phyloP scores from a whole-genome alignment of 1,140 invertebrate species.

The Chironomus tepperi region DNA sequence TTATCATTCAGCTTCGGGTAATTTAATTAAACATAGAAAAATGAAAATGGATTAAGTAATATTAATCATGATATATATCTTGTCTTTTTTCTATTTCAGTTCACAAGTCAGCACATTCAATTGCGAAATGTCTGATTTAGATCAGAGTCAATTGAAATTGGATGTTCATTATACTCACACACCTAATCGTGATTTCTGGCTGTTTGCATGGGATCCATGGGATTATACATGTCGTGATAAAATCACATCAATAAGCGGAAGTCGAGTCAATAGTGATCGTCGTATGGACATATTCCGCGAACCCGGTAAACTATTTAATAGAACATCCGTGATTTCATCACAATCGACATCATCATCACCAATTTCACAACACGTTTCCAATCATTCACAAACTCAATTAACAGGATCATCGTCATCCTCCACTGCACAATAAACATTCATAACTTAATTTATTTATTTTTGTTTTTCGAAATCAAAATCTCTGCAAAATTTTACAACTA shows the following conservation, averaged over 20 bases:
- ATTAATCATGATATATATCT: neutral
- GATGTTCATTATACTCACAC: conserved; percentile 50
- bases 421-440: neutral
- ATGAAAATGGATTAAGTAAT: neutral
- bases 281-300: conserved; percentile 41
- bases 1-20: conserved; percentile 63
- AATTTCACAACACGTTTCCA: conserved; percentile 2
- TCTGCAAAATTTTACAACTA: neutral
- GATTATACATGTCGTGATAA: conserved; percentile 40
- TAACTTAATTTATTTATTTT: too few species aligned
- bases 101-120: conserved; percentile 40
- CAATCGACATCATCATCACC: neutral
- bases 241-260: conserved; percentile 39
- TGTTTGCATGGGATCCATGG: conserved; percentile 54
- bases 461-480: neutral
- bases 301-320: conserved; percentile 35
- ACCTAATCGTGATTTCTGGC: conserved; percentile 46
- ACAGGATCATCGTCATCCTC: neutral
- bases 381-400: conserved; percentile 15
- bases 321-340: conserved; percentile 19
- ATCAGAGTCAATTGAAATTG: conserved; percentile 52
- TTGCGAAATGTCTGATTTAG: conserved; percentile 56
- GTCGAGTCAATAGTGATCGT: conserved; percentile 38
- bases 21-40: conserved; percentile 26
- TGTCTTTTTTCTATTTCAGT: conserved; percentile 28